phyloP scores from a whole-genome alignment of 1,140 invertebrate species.

The Argopecten irradians region DNA sequence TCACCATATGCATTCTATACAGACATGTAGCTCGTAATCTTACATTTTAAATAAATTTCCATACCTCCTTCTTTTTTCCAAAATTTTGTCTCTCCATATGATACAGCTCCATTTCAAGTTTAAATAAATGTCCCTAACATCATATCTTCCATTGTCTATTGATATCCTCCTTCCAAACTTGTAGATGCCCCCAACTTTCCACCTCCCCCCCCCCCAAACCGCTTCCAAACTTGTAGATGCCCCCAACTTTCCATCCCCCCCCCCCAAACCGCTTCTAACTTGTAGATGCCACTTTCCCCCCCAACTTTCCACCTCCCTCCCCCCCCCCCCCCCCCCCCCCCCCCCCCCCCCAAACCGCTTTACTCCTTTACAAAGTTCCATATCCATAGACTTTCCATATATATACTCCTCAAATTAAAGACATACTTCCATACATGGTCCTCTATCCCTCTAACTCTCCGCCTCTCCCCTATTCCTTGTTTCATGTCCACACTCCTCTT shows the following conservation, averaged over 20 bases:
- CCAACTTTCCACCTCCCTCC: neutral
- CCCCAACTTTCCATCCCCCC: neutral
- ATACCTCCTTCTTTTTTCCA: no score
- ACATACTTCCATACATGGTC: neutral
- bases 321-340: neutral
- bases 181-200: neutral
- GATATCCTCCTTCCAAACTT: neutral
- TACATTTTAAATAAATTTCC: no score
- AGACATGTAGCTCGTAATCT: no score
- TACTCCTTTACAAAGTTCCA: neutral
- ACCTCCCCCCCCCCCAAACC: neutral
- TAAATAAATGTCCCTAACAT: no score
- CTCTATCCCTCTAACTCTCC: neutral
- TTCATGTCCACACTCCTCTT: neutral
- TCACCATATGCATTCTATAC: no score
- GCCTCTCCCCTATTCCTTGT: neutral
- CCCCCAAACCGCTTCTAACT: neutral
- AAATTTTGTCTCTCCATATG: no score
- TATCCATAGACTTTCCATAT: neutral
- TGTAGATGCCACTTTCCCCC: neutral
- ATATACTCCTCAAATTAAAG: neutral
- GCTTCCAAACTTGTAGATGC: neutral
- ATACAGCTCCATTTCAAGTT: no score
- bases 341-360: no score
- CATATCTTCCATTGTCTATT: neutral